Evolutionary conservation across 2,797 vertebrate genomes (phyloP), one percentile per base, ranked within the genome.

Genomic region (Pipistrellus pipistrellus): DNA sequence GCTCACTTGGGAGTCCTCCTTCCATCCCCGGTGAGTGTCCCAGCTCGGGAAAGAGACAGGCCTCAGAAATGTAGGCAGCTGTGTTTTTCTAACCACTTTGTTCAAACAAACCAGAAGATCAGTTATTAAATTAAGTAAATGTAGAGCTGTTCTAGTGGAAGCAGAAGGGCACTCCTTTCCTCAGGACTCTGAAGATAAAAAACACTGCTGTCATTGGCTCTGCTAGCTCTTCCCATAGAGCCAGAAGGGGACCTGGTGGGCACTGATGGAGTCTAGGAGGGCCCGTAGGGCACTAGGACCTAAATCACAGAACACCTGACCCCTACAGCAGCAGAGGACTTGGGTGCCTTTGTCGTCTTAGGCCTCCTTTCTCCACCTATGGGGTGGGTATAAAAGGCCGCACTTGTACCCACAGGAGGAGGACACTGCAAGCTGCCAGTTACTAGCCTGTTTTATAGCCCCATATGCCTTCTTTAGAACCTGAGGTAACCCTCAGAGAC

Each of bases 1-100:
- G 98, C 98, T 99, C 99, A 76, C 98, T 98, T 8, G 98, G 98
- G 95, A 98, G 98, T 80, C 96, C 99, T 82, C 87, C 99, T 88
- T 97, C 98, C 93, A 98, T 98, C 96, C 94, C 97, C 0, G 99
- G 99, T 99, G 96, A 98, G 99, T 98, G 76, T 94, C 84, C 57
- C 77, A 77, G 93, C 95, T 95, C 6, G 1, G 76, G 57, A 78
- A 76, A 96, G 71, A 84, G 48, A 77, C 41, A 48, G 53, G 64
- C 25, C 71, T 59, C 81, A 20, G 83, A 85, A n/a, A 15, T 51
- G 25, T 75, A 90, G 68, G 81, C 38, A 90, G 55, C 68, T 76
- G 6, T 91, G 55, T 46, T 96, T 93, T 76, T 64, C 38, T 95
- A 4, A 78, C 57, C 23, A 21, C 32, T 88, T 57, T 62, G 27